These are phyloP conservation scores for Lipophrys pholis DNA, from an alignment of 2,113 vertebrate genomes.

Conservation along the genomic window DNA sequence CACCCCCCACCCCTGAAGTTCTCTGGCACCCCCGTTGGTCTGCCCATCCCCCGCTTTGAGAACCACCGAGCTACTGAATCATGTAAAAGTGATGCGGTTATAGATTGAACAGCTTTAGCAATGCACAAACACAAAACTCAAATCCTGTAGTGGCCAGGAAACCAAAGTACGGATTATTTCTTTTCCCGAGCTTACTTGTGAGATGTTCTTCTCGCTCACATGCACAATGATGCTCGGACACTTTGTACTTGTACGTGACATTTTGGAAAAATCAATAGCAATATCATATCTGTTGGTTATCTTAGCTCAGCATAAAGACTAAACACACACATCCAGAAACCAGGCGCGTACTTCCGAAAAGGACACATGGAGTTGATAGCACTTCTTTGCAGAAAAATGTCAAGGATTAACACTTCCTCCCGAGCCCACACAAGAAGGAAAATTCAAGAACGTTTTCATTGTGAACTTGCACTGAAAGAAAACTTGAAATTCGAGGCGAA, in stretches of 20 bases:
- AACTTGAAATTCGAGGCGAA: slow-evolving; percentile 18
- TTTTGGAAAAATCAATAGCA: background rate
- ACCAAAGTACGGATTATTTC: background rate
- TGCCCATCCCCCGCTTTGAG: too few relatives aligned
- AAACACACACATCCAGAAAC: background rate
- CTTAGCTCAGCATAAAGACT: background rate
- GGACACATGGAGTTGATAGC: background rate
- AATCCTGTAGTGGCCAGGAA: background rate
- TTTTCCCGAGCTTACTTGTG: background rate
- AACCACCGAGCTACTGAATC: too few relatives aligned
- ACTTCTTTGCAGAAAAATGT: background rate
- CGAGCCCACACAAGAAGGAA: too few relatives aligned
- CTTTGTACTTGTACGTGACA: background rate
- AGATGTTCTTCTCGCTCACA: background rate
- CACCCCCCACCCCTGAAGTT: too few relatives aligned
- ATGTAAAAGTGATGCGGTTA: too few relatives aligned
- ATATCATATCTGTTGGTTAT: background rate
- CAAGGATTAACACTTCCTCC: background rate
- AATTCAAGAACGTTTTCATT: too few relatives aligned
- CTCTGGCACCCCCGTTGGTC: too few relatives aligned
- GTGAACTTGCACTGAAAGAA: too few relatives aligned
- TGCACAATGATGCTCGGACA: background rate
- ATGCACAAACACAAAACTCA: too few relatives aligned
- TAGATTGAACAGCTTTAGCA: too few relatives aligned
- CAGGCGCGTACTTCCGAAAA: background rate